These are phyloP conservation scores for Octopus sinensis DNA, from an alignment of 1,140 invertebrate genomes.

Conservation along the genomic window DNA sequence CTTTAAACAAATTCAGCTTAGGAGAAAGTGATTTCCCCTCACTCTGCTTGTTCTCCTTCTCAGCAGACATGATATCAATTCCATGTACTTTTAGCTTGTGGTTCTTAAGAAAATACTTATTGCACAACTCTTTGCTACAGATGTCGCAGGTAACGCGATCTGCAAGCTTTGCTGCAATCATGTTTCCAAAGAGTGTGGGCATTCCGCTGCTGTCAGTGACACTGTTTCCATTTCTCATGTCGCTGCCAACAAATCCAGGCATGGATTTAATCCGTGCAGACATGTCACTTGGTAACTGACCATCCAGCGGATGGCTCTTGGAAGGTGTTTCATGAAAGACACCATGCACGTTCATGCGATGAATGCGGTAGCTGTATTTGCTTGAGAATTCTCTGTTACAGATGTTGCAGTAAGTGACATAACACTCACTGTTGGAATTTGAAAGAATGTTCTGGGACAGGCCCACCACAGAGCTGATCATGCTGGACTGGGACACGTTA, in stretches of 20 bases:
- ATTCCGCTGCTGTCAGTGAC: constrained; percentile 32
- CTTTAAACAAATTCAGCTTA: neutral
- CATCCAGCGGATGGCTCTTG: constrained; percentile 31
- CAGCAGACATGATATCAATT: constrained; percentile 61
- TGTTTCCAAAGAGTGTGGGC: constrained; percentile 52
- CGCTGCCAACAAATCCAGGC: neutral
- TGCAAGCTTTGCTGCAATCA: constrained; percentile 59
- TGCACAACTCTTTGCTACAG: constrained; percentile 96
- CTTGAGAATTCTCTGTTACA: constrained; percentile 53
- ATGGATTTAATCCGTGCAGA: constrained; percentile 18
- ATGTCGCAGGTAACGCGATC: constrained; percentile 85
- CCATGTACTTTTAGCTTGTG: constrained; percentile 99
- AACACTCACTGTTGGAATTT: constrained; percentile 27
- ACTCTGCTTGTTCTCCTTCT: constrained; percentile 17
- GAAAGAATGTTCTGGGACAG: constrained; percentile 10
- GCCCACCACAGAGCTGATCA: neutral
- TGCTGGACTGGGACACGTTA: neutral
- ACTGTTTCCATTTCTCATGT: constrained; percentile 26
- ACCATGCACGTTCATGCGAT: constrained; percentile 51
- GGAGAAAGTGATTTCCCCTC: too few species aligned
- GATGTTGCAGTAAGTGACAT: constrained; percentile 45
- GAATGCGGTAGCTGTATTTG: constrained; percentile 50
- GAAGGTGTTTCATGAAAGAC: constrained; percentile 38
- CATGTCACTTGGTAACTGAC: constrained; percentile 14
- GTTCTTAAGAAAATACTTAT: constrained; percentile 99